These are phyloP conservation scores for Pararge aegeria DNA, from an alignment of 1,140 invertebrate genomes.

Conservation along the genomic window DNA sequence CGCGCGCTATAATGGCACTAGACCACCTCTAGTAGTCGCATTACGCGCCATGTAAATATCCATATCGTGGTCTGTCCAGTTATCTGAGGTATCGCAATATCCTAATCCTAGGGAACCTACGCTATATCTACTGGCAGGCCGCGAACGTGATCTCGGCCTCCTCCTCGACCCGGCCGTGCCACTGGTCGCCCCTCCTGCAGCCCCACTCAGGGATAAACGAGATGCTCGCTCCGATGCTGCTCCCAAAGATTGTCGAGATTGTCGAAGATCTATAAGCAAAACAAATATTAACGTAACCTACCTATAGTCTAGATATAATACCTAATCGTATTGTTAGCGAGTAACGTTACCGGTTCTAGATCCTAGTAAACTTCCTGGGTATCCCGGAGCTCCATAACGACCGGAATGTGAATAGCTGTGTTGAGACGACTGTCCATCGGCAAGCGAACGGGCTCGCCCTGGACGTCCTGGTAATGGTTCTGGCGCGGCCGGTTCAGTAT, in stretches of 20 bases:
- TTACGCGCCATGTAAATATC: slow-evolving; percentile 96
- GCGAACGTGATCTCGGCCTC: slow-evolving; percentile 83
- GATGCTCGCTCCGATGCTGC: slow-evolving; percentile 89
- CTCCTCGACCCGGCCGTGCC: slow-evolving; percentile 84
- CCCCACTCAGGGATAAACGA: slow-evolving; percentile 83
- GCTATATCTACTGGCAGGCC: slow-evolving; percentile 79
- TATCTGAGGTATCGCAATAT: slow-evolving; percentile 92
- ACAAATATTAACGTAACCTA: not conserved
- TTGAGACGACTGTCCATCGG: slow-evolving; percentile 89
- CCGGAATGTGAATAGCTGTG: slow-evolving; percentile 91
- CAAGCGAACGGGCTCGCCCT: slow-evolving; percentile 84
- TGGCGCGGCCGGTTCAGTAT: slow-evolving; percentile 83
- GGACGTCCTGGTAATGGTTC: slow-evolving; percentile 81
- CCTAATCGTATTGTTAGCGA: not conserved
- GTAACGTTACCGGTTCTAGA: slow-evolving; percentile 84
- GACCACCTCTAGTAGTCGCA: slow-evolving; percentile 89
- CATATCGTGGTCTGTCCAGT: slow-evolving; percentile 97
- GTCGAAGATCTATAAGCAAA: slow-evolving; percentile 84
- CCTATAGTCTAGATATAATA: not conserved
- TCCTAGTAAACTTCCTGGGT: slow-evolving; percentile 87
- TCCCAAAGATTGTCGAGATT: slow-evolving; percentile 90
- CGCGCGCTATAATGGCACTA: slow-evolving; percentile 88
- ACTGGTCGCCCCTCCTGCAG: slow-evolving; percentile 78
- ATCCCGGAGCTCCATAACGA: slow-evolving; percentile 85
- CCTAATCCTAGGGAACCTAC: slow-evolving; percentile 88